Evolutionary conservation across 2,113 vertebrate species (phyloP).

Genomic region (Tychaedon coryphoeus): DNA sequence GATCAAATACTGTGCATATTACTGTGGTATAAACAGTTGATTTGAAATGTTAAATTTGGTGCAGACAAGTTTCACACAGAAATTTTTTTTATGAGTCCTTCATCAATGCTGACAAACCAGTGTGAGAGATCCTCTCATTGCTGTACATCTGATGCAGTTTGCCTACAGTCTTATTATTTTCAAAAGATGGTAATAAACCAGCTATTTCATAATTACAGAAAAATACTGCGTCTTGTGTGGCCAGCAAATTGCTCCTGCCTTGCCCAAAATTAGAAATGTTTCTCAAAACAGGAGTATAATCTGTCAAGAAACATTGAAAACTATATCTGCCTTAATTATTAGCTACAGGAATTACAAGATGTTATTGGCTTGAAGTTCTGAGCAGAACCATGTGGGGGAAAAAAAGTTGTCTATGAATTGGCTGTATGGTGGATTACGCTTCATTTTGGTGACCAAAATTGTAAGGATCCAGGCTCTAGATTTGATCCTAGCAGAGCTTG

Average conservation of each 20-base stretch:
- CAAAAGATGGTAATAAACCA: background rate
- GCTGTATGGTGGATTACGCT: background rate
- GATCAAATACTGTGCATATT: background rate
- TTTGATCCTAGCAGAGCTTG: background rate
- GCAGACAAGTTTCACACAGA: background rate
- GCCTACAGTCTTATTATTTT: background rate
- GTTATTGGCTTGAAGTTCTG: background rate
- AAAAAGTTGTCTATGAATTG: background rate
- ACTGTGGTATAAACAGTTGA: background rate
- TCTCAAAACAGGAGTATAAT: background rate
- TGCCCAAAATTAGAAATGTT: background rate
- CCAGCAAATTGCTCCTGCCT: background rate
- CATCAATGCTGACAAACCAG: background rate
- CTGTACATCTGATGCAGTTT: background rate
- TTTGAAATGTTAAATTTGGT: background rate
- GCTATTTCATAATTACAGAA: background rate
- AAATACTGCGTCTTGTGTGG: background rate
- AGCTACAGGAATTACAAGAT: background rate
- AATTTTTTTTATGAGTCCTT: background rate
- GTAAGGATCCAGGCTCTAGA: background rate
- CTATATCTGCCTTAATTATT: background rate
- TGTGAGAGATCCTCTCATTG: background rate
- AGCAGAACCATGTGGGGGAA: background rate
- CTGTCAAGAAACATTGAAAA: background rate
- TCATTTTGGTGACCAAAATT: background rate